phyloP scores from a whole-genome alignment of 2,888 invertebrate genomes.

The Cephus rjabovi region DNA sequence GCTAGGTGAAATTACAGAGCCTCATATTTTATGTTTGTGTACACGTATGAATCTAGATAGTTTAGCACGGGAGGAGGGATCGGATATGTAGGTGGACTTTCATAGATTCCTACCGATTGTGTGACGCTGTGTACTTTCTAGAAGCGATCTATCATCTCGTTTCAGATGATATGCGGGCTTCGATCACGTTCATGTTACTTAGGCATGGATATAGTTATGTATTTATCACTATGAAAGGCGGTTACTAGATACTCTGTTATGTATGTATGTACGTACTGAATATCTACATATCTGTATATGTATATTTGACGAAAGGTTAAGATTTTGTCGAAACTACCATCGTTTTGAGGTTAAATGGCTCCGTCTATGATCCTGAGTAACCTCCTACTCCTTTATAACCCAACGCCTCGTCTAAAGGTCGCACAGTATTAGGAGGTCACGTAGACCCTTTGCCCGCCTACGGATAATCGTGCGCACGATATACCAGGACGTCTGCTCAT shows the following conservation, averaged over 20 bases:
- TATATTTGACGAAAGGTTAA: background rate
- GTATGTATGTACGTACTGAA: background rate
- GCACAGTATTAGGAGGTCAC: background rate
- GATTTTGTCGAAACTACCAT: background rate
- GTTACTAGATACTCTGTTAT: background rate
- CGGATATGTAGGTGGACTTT: constrained; percentile 44
- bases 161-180: background rate
- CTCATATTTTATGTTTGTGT: background rate
- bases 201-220: background rate
- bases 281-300: background rate
- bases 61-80: background rate
- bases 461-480: background rate
- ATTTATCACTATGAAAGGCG: background rate
- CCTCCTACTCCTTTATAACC: background rate
- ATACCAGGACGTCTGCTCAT: background rate
- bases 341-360: background rate
- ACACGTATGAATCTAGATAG: background rate
- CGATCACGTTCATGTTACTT: background rate
- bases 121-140: constrained; percentile 37
- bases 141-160: constrained; percentile 15
- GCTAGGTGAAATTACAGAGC: background rate
- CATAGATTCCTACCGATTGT: constrained; percentile 46
- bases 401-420: background rate
- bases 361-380: background rate
- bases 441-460: background rate